Evolutionary conservation across 2,888 invertebrate genomes (phyloP).

Genomic region (Serripes groenlandicus): DNA sequence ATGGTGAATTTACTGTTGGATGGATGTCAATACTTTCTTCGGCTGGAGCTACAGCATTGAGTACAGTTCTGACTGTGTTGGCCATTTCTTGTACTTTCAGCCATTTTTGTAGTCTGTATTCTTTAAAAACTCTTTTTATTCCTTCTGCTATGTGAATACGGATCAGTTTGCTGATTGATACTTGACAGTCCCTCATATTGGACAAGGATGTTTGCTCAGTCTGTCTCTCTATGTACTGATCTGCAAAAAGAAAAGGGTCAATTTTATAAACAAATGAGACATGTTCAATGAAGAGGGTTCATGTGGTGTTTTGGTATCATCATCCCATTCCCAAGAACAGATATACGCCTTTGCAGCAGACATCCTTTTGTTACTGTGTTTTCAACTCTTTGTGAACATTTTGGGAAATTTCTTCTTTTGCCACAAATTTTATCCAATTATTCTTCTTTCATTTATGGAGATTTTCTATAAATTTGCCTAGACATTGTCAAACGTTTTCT

Average conservation of each 20-base stretch:
- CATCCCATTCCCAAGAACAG: background rate
- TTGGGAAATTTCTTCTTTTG: no score
- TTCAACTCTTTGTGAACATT: background rate
- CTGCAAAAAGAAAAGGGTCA: no score
- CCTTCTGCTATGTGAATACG: conserved; percentile 62
- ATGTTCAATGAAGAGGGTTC: no score
- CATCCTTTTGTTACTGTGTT: background rate
- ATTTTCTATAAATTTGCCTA: no score
- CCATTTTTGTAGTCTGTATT: conserved; percentile 64
- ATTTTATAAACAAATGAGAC: no score
- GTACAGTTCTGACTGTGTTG: conserved; percentile 46
- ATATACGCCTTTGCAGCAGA: background rate
- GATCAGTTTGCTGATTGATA: conserved; percentile 59
- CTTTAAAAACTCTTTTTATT: conserved; percentile 65
- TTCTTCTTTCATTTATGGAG: no score
- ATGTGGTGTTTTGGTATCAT: no score
- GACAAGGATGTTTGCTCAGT: conserved; percentile 54
- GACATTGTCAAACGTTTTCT: no score
- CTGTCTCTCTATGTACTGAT: conserved; percentile 59
- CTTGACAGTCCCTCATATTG: conserved; percentile 46
- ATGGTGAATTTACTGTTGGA: background rate
- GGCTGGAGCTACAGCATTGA: background rate
- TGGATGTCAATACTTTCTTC: background rate
- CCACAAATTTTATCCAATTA: no score
- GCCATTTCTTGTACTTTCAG: conserved; percentile 62